These are phyloP conservation scores for Cheilosia vulpina DNA, from an alignment of 2,888 invertebrate genomes.

Conservation along the genomic window DNA sequence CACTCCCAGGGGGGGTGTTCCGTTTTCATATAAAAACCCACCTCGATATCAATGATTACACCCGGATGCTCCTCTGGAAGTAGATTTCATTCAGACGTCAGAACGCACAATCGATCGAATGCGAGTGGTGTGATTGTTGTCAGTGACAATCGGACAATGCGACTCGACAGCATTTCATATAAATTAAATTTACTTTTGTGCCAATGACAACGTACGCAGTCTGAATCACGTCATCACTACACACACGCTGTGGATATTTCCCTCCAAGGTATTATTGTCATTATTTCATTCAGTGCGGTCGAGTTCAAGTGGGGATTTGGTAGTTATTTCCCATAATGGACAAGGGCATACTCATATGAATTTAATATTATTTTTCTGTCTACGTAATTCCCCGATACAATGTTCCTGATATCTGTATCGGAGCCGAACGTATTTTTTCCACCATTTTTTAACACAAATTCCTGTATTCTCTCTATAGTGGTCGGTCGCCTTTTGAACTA, in stretches of 20 bases:
- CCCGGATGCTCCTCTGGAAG: neutral
- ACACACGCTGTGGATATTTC: neutral
- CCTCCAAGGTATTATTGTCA: constrained; percentile 50
- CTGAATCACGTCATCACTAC: constrained; percentile 59
- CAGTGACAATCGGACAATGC: constrained; percentile 22
- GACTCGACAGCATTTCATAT: constrained; percentile 29
- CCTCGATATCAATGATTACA: constrained; percentile 8
- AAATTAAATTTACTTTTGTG: constrained; percentile 56
- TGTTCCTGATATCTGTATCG: constrained; percentile 3
- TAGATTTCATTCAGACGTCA: neutral
- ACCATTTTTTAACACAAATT: constrained; percentile 1
- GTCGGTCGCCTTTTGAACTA: constrained; percentile 44
- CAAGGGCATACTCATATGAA: neutral
- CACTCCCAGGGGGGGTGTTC: no score
- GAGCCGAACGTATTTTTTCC: neutral
- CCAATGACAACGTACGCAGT: constrained; percentile 26
- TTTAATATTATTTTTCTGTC: constrained; percentile 27
- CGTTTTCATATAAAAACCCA: neutral
- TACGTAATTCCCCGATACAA: constrained; percentile 25
- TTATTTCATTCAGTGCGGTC: constrained; percentile 42
- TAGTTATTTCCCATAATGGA: constrained; percentile 31
- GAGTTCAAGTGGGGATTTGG: constrained; percentile 51
- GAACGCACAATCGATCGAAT: neutral
- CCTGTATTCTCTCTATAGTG: constrained; percentile 22
- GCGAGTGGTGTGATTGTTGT: neutral